These are phyloP conservation scores for Astreopora myriophthalma DNA, from an alignment of 64 coral and sea anemone species.

Conservation along the genomic window DNA sequence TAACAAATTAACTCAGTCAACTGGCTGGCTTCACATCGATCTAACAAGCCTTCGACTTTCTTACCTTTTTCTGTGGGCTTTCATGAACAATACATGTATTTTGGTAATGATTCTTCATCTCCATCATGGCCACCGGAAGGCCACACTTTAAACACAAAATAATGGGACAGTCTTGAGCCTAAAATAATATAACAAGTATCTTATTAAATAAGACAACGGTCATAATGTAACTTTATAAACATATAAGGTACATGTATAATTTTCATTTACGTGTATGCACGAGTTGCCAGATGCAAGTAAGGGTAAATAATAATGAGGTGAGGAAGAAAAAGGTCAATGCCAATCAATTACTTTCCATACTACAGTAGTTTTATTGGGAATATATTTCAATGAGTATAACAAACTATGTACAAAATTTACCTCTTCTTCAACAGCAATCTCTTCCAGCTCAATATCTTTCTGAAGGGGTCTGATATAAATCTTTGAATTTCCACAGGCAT, in stretches of 20 bases:
- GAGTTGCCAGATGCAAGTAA: slow-evolving; percentile 10
- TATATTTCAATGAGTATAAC: neutral
- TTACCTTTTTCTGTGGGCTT: slow-evolving; percentile 10
- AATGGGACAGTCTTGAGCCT: slow-evolving; percentile 4
- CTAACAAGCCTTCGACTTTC: neutral
- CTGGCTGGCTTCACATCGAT: neutral
- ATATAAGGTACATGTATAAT: neutral
- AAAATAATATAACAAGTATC: slow-evolving; percentile 9
- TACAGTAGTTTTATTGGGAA: slow-evolving; percentile 3
- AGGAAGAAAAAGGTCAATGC: slow-evolving; percentile 7
- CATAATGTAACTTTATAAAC: slow-evolving; percentile 13
- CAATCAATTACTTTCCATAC: slow-evolving; percentile 7
- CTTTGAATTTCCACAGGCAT: slow-evolving; percentile 39
- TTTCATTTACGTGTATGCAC: slow-evolving; percentile 2
- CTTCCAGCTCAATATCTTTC: no score
- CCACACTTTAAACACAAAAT: slow-evolving; percentile 7
- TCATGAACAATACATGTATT: slow-evolving; percentile 12
- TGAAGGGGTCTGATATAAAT: slow-evolving; percentile 25
- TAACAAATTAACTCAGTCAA: slow-evolving; percentile 3
- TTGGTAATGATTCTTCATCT: slow-evolving; percentile 2
- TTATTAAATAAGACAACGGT: slow-evolving; percentile 12
- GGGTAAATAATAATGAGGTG: slow-evolving; percentile 6
- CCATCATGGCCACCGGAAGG: slow-evolving; percentile 3
- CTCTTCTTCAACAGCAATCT: neutral
- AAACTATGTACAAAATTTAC: neutral